Evolutionary conservation across 2,888 invertebrate species (phyloP), one percentile per base, ranked within the genome.

Genomic region (Drosophila leonis): DNA sequence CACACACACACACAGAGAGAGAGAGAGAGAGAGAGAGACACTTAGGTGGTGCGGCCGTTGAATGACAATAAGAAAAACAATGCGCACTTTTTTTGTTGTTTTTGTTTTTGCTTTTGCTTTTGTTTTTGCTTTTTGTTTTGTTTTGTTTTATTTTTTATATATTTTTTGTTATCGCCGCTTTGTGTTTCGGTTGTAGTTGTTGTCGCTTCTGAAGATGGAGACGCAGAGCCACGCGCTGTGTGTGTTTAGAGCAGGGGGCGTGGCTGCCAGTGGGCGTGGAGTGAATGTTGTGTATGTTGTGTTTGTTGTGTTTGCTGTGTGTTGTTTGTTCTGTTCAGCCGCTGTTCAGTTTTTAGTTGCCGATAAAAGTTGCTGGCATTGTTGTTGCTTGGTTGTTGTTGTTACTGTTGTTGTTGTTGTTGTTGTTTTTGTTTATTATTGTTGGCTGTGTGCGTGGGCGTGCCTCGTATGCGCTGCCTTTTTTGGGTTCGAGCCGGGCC

Each of bases 21-120:
- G 1, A 6, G 5, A 42, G 1, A 5, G 6, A 24, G 4, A 44
- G 20, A n/a, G 1, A 4, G 12, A 13, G 18, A 49, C 15, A 52
- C 24, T 52, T 35, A 12, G 35, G 54, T 29, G 54, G 27, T n/a
- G 20, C 42, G 55, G 39, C 78, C 57, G 74, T 59, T 65, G 60
- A 78, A 68, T 75, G 65, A 79, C 75, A 80, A 73, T 69, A 61
- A 51, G 65, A 65, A 74, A 87, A 78, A 83, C 83, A 83, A 87
- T 78, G 87, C 78, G 68, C 65, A 73, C 75, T 89, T 86, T 64
- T 46, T 48, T 18, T 48, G 29, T 48, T 48, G 48, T 3, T 18
- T 29, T 48, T 48, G 46, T 5, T 29, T 44, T 8, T 44, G 15
- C n/a, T n/a, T n/a, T n/a, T n/a, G n/a, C n/a, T 13, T 74, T 41